phyloP scores from a whole-genome alignment of 1,140 invertebrate genomes.

The Sarcophaga peregrina region DNA sequence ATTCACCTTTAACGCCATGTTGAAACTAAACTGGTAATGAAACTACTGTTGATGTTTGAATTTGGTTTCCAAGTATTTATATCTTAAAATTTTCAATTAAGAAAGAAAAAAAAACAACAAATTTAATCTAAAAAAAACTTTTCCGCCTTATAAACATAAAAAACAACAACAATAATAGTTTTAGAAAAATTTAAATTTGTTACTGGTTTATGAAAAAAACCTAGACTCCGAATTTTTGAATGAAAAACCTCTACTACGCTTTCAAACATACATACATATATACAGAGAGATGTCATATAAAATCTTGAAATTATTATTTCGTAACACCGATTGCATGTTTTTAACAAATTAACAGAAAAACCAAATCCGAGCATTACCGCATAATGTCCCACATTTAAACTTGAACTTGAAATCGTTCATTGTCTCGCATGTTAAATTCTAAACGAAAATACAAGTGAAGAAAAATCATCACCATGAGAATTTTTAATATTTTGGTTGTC shows the following conservation, averaged over 20 bases:
- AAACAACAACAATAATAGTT: too few relatives aligned
- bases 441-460: constrained; percentile 29
- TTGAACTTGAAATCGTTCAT: constrained; percentile 40
- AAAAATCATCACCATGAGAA: not conserved
- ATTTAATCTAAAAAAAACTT: not conserved
- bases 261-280: too few relatives aligned
- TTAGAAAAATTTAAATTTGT: too few relatives aligned
- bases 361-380: too few relatives aligned
- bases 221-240: too few relatives aligned
- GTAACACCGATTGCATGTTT: constrained; percentile 7
- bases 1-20: not conserved
- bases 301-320: too few relatives aligned
- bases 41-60: not conserved
- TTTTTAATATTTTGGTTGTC: too few relatives aligned
- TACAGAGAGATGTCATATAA: too few relatives aligned
- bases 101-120: not conserved
- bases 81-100: not conserved
- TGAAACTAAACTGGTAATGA: not conserved
- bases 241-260: too few relatives aligned
- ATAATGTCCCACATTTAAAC: constrained; percentile 32
- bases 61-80: not conserved
- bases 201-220: too few relatives aligned
- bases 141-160: not conserved
- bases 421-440: not conserved
- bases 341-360: constrained; percentile 33